Evolutionary conservation across 2,797 vertebrate species (phyloP), one percentile per base, ranked within the genome.

Genomic region (Buphagus erythrorhynchus): DNA sequence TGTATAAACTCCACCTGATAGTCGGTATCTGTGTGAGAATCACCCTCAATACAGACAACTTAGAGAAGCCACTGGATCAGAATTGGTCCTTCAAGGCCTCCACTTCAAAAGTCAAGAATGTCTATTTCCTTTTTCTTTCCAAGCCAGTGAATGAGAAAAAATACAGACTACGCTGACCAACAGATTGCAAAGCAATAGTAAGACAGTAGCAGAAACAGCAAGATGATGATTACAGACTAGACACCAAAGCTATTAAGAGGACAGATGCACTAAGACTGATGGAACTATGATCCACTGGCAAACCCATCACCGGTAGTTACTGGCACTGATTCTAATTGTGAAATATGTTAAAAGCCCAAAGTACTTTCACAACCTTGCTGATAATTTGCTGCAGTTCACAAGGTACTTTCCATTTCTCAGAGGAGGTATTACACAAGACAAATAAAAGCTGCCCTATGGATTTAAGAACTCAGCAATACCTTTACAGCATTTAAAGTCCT

Each of bases 341-440:
- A 95, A 90, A 88, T 8, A 16, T 17, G 48, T 52, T 83, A 81
- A 75, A 84, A 88, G 66, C 73, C 25, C 46, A 26, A 43, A 72
- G 81, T 8, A 72, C 58, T 86, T 94, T 81, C 88, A 88, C 71
- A 84, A 68, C 66, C 16, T 22, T 8, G n/a, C 38, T 71, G 67
- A 75, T 81, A 85, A 88, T 33, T 35, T 4, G 0, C 57, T 57
- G 38, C 16, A 71, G 79, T 25, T 90, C 65, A 80, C 45, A 80
- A 81, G 38, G 69, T 73, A 86, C 90, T 94, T 94, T 92, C 86
- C 46, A 71, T 94, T 94, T 90, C 88, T 74, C 81, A 68, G 59
- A 86, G n/a, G 17, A 91, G 57, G 26, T 59, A 74, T 77, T 85
- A 63, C 59, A 77, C n/a, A 86, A 94, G 68, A 90, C 72, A 94